A percentile compares a stretch with the other conserved stretches of the same genome.
phyloP scores from a whole-genome alignment of 1,140 invertebrate species.

The Drosophila arawakana region DNA sequence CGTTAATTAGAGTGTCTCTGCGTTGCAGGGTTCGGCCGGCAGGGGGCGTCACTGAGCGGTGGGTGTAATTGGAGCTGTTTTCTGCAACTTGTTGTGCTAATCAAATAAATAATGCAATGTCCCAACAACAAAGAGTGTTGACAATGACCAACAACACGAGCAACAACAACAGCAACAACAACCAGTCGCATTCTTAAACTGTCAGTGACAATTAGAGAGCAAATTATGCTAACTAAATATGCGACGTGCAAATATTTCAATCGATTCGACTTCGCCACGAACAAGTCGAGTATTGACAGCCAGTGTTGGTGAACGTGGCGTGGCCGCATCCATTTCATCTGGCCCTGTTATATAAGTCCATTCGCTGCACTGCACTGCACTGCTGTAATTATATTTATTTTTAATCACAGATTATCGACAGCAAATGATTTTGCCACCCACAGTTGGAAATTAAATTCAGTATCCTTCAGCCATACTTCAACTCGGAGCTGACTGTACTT shows the following conservation, averaged over 20 bases:
- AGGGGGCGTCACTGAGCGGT: constrained; percentile 37
- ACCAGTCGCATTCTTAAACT: constrained; percentile 61
- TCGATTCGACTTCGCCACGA: constrained; percentile 26
- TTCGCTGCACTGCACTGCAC: not conserved
- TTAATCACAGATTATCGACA: too few relatives aligned
- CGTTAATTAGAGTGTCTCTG: constrained; percentile 36
- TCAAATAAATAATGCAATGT: constrained; percentile 39
- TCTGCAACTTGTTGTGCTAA: constrained; percentile 29
- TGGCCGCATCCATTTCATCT: constrained; percentile 39
- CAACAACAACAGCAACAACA: constrained; percentile 25
- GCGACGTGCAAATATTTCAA: constrained; percentile 50
- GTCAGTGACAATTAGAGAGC: constrained; percentile 72
- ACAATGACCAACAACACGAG: constrained; percentile 43
- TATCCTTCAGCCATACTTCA: too few relatives aligned
- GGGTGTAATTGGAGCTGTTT: constrained; percentile 48
- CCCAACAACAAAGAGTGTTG: constrained; percentile 40
- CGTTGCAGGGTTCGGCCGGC: constrained; percentile 27
- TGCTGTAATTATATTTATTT: too few relatives aligned
- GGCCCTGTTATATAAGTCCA: constrained; percentile 43
- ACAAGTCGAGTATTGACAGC: not conserved
- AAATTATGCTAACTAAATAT: constrained; percentile 78
- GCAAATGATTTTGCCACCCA: too few relatives aligned
- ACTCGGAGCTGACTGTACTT: too few relatives aligned
- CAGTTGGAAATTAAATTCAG: too few relatives aligned
- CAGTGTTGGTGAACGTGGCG: constrained; percentile 37